phyloP scores from a whole-genome alignment of 2,888 invertebrate species.

The Pantelozetes paolii region DNA sequence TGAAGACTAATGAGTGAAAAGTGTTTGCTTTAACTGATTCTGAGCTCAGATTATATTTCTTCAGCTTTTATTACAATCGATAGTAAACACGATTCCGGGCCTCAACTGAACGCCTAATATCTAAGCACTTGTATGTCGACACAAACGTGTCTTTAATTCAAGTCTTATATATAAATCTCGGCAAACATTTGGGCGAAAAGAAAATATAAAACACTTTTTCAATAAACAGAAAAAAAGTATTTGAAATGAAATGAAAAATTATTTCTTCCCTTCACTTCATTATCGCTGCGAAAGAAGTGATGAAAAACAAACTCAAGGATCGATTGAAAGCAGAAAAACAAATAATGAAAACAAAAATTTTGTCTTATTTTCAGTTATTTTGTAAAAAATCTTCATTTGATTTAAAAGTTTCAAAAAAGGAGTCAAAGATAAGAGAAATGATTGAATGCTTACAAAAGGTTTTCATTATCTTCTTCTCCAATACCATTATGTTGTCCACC shows the following conservation, averaged over 20 bases:
- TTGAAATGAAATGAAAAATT: neutral
- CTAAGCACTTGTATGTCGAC: too few species aligned
- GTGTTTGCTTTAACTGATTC: neutral
- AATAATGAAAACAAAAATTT: neutral
- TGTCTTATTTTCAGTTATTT: slow-evolving; percentile 13
- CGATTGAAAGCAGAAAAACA: neutral
- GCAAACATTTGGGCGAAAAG: neutral
- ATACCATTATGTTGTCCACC: slow-evolving; percentile 56
- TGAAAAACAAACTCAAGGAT: neutral
- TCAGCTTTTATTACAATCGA: neutral
- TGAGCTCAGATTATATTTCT: neutral
- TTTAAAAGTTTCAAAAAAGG: neutral
- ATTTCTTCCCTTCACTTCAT: neutral
- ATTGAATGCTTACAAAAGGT: slow-evolving; percentile 44
- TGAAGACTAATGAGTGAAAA: slow-evolving; percentile 28
- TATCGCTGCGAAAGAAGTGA: too few species aligned
- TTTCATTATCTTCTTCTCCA: slow-evolving; percentile 56
- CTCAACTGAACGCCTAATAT: neutral
- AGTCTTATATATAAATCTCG: neutral
- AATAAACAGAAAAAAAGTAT: neutral
- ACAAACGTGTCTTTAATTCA: neutral
- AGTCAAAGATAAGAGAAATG: neutral
- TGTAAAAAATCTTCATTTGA: neutral
- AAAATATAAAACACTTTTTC: slow-evolving; percentile 1
- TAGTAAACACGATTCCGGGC: neutral